These are phyloP conservation scores for Dorcus hopei DNA, from an alignment of 2,888 invertebrate genomes.

Conservation along the genomic window DNA sequence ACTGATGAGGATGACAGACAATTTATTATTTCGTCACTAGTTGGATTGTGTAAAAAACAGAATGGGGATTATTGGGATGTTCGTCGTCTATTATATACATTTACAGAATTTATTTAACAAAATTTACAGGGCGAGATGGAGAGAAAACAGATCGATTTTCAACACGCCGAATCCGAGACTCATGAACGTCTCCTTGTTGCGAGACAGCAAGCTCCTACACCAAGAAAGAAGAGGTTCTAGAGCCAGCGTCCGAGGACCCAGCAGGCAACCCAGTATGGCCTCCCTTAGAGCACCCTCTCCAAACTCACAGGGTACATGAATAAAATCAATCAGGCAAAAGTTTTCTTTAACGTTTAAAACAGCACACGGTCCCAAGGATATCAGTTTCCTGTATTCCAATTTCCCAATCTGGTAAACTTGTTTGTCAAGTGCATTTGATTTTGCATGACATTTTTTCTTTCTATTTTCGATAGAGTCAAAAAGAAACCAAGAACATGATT, in stretches of 20 bases:
- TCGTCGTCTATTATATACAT: too few species aligned
- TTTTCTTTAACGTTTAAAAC: neutral
- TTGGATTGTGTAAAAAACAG: too few species aligned
- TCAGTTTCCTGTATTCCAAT: too few species aligned
- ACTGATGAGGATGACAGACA: too few species aligned
- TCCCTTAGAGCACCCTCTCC: conserved; percentile 80
- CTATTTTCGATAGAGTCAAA: too few species aligned
- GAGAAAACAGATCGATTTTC: conserved; percentile 88
- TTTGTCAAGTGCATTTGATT: neutral
- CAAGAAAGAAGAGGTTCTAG: conserved; percentile 77
- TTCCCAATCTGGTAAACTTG: neutral
- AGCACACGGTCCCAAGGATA: too few species aligned
- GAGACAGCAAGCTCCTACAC: conserved; percentile 77
- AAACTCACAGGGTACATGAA: conserved; percentile 60
- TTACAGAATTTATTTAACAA: too few species aligned
- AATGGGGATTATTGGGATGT: too few species aligned
- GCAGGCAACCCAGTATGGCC: conserved; percentile 81
- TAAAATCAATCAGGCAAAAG: too few species aligned
- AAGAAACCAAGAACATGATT: too few species aligned
- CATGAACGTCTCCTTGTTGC: conserved; percentile 84
- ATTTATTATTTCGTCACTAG: too few species aligned
- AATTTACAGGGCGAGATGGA: conserved; percentile 78
- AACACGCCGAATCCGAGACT: conserved; percentile 90
- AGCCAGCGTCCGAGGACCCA: conserved; percentile 75
- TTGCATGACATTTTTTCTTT: neutral